A percentile compares a stretch with the other conserved stretches of the same genome.
phyloP scores from a whole-genome alignment of 1,140 invertebrate species.

The Drosophila athabasca region DNA sequence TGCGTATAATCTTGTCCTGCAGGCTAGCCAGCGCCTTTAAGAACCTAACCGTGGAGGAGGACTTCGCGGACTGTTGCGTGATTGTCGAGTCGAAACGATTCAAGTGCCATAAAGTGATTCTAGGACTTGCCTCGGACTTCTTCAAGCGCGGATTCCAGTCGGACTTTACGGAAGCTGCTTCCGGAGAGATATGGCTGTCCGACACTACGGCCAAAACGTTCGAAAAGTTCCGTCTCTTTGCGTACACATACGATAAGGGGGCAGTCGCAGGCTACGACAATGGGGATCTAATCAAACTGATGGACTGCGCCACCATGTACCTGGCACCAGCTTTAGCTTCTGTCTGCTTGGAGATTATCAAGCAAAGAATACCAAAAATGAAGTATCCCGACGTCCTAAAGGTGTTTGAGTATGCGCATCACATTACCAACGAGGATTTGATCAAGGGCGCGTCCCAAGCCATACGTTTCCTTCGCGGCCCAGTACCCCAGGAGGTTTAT shows the following conservation, averaged over 20 bases:
- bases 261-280: not conserved
- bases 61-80: conserved; percentile 29
- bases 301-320: conserved; percentile 14
- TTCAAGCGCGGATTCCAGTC: conserved; percentile 25
- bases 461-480: too few species aligned
- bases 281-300: not conserved
- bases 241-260: conserved; percentile 7
- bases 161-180: conserved; percentile 8
- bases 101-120: conserved; percentile 36
- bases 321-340: not conserved
- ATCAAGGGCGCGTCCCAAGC: rapidly evolving
- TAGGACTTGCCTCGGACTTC: conserved; percentile 14
- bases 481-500: not conserved
- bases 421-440: not conserved
- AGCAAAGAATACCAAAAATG: not conserved
- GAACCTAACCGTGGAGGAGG: not conserved
- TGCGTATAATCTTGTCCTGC: too few species aligned
- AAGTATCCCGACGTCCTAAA: not conserved
- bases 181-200: not conserved
- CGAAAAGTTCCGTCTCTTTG: conserved; percentile 16
- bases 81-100: conserved; percentile 13
- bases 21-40: conserved; percentile 11
- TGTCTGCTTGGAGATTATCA: not conserved
- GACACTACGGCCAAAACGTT: conserved; percentile 11
- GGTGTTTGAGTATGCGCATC: conserved; percentile 15